Evolutionary conservation across 2,888 invertebrate genomes (phyloP).

Genomic region (Sepiola atlantica): DNA sequence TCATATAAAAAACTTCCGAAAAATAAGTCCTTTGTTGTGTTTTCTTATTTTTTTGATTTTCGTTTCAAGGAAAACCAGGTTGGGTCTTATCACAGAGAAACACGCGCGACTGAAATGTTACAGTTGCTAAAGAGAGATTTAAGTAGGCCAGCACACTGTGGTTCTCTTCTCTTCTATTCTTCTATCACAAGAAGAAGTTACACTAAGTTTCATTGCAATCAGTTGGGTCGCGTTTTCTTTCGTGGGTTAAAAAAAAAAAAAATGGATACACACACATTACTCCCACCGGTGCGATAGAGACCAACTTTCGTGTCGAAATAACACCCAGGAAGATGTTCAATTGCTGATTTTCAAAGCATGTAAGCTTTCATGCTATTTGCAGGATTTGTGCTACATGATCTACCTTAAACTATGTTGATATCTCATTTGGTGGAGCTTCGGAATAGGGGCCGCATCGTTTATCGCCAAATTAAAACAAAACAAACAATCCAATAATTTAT

Average conservation of each 20-base stretch:
- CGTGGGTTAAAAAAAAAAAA: too few species aligned
- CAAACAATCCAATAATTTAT: too few species aligned
- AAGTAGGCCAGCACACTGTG: not conserved
- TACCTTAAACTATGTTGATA: too few species aligned
- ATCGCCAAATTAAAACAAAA: too few species aligned
- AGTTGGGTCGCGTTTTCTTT: not conserved
- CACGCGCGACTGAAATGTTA: not conserved
- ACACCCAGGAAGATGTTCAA: not conserved
- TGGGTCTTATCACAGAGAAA: not conserved
- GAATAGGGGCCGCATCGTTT: too few species aligned
- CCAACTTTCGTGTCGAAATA: not conserved
- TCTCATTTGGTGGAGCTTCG: too few species aligned
- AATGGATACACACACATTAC: too few species aligned
- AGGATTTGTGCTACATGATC: too few species aligned
- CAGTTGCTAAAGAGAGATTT: not conserved
- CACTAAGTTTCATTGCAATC: too few species aligned
- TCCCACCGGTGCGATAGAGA: not conserved
- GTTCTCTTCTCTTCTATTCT: not conserved
- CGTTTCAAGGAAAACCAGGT: not conserved
- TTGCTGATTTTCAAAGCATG: not conserved
- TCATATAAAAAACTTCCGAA: too few species aligned
- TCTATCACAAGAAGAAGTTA: not conserved
- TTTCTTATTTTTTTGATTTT: too few species aligned
- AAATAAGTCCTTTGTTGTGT: too few species aligned
- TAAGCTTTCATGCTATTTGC: not conserved